These are phyloP conservation scores for Seriola quinqueradiata DNA, from an alignment of 2,113 vertebrate species.

Conservation along the genomic window DNA sequence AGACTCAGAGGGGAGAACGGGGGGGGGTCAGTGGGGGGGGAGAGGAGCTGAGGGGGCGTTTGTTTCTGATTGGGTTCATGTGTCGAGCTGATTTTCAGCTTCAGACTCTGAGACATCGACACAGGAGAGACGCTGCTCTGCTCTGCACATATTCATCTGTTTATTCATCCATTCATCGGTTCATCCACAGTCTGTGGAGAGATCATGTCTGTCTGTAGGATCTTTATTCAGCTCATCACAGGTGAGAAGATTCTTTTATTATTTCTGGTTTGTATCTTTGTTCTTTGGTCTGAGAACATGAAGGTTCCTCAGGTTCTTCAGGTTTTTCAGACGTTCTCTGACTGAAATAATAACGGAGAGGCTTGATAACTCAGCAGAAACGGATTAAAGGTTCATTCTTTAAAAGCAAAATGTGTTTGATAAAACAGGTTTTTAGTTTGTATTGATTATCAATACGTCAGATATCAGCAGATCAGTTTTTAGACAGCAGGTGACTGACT, in stretches of 20 bases:
- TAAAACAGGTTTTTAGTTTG: neutral
- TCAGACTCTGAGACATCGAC: constrained; percentile 1
- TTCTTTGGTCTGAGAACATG: too few species aligned
- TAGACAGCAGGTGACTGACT: neutral
- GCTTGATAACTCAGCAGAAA: too few species aligned
- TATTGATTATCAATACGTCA: neutral
- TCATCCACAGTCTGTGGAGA: neutral
- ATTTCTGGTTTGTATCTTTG: neutral
- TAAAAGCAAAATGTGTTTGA: neutral
- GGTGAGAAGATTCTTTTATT: constrained; percentile 24
- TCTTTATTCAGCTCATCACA: constrained; percentile 32
- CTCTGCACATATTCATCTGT: too few species aligned
- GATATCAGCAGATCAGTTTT: neutral
- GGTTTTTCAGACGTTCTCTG: too few species aligned
- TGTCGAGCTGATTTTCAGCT: constrained; percentile 27
- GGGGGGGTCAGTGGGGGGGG: neutral
- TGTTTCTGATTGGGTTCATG: neutral
- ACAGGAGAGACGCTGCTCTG: constrained; percentile 13
- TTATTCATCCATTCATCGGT: neutral
- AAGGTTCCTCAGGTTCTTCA: too few species aligned
- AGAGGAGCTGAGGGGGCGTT: constrained; percentile 17
- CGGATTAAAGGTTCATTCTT: too few species aligned
- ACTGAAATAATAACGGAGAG: too few species aligned
- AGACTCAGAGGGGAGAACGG: rapidly evolving
- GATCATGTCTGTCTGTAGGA: neutral